A percentile compares a stretch with the other conserved stretches of the same genome.
Conservation (phyloP, 2,888 invertebrate species). For the Eulithis testata region DNA sequence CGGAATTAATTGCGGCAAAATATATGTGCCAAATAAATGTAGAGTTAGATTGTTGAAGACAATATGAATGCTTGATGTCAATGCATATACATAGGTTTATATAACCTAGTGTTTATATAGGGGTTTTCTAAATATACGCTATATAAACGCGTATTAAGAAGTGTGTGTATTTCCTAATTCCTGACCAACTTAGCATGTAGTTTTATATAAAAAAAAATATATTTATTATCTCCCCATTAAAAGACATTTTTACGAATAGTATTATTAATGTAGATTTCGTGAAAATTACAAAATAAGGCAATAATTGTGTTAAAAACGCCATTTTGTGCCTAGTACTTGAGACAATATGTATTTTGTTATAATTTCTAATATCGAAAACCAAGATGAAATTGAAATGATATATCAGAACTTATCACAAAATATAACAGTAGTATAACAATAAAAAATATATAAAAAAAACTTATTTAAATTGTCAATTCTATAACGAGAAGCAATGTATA, state of each 20-base stretch:
- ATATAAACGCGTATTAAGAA: constrained; percentile 17
- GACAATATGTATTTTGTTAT: constrained; percentile 73
- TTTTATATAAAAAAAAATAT: constrained; percentile 70
- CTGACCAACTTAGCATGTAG: constrained; percentile 81
- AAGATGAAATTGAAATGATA: constrained; percentile 13
- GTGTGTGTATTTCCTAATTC: constrained; percentile 77
- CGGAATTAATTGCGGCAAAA: constrained; percentile 56
- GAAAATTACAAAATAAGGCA: constrained; percentile 69
- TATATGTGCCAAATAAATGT: constrained; percentile 65
- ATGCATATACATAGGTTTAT: constrained; percentile 46
- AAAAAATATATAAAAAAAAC: constrained; percentile 61
- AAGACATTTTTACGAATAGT: constrained; percentile 85
- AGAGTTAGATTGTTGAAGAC: constrained; percentile 46
- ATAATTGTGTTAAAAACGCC: constrained; percentile 80
- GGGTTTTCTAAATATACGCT: constrained; percentile 47
- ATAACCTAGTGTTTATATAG: constrained; percentile 44
- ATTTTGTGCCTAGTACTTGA: constrained; percentile 76
- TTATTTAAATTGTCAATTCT: constrained; percentile 77
- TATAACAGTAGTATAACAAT: constrained; percentile 47
- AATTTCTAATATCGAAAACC: constrained; percentile 44
- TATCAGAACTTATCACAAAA: constrained; percentile 61
- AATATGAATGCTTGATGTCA: constrained; percentile 46
- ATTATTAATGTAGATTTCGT: constrained; percentile 83
- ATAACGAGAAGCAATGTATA: constrained; percentile 76
- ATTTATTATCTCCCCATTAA: constrained; percentile 78